A percentile compares a stretch with the other conserved stretches of the same genome.
These are phyloP conservation scores for Chironomus riparius DNA, from an alignment of 2,888 invertebrate genomes.

Conservation along the genomic window DNA sequence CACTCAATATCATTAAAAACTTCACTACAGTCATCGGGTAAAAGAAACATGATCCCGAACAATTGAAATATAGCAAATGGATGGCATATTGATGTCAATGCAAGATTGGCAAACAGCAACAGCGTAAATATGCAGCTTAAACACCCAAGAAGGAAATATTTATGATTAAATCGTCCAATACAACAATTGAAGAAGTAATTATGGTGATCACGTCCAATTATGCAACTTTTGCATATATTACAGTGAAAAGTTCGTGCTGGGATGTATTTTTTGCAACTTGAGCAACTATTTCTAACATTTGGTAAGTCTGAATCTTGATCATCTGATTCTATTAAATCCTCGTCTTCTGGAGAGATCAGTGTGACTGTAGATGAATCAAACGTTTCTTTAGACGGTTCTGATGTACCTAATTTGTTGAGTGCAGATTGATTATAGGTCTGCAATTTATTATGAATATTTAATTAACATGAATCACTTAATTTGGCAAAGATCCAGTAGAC, in stretches of 20 bases:
- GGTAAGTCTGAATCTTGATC: conserved; percentile 32
- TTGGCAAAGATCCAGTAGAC: neutral
- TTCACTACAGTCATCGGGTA: conserved; percentile 78
- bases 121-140: conserved; percentile 56
- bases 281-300: conserved; percentile 42
- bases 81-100: conserved; percentile 79
- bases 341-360: conserved; percentile 29
- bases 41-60: conserved; percentile 46
- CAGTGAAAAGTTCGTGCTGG: conserved; percentile 72
- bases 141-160: conserved; percentile 61
- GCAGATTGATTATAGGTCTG: conserved; percentile 34
- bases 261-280: conserved; percentile 51
- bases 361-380: neutral
- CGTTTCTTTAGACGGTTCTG: conserved; percentile 35
- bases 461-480: neutral
- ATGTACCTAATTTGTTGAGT: conserved; percentile 37
- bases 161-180: conserved; percentile 68
- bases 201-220: conserved; percentile 68
- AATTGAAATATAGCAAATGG: conserved; percentile 47
- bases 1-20: conserved; percentile 71
- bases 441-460: conserved; percentile 31
- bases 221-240: conserved; percentile 70
- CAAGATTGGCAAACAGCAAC: conserved; percentile 67
- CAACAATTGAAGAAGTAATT: conserved; percentile 77
- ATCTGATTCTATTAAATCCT: conserved; percentile 30